Conservation (phyloP, 2,113 vertebrate species). For the Gobio gobio region DNA sequence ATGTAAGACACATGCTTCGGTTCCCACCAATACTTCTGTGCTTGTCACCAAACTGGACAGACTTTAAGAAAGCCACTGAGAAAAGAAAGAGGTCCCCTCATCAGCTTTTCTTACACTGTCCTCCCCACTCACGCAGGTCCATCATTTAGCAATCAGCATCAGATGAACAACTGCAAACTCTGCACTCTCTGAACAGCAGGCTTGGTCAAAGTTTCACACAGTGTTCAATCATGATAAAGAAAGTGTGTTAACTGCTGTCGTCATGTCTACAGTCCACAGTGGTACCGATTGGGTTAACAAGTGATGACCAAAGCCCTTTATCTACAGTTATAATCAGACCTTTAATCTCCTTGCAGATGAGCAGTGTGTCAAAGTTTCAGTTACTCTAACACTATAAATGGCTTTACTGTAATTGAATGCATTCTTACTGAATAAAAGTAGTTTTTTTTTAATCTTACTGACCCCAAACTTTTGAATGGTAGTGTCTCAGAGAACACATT, state of each 20-base stretch:
- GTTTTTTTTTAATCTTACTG: background rate
- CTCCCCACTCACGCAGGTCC: background rate
- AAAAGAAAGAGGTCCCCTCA: slow-evolving; percentile 7
- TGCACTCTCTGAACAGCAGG: slow-evolving; percentile 14
- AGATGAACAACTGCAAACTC: slow-evolving; percentile 19
- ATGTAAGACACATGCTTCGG: background rate
- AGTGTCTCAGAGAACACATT: background rate
- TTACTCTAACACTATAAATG: background rate
- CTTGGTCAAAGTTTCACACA: slow-evolving; percentile 50
- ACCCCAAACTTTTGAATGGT: background rate
- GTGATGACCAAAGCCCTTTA: background rate
- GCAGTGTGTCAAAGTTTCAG: slow-evolving; percentile 13
- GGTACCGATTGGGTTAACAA: background rate
- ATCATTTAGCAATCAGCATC: slow-evolving; percentile 30
- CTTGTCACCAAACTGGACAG: background rate
- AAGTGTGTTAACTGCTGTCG: background rate
- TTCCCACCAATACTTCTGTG: slow-evolving; percentile 7
- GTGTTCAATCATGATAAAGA: slow-evolving; percentile 20
- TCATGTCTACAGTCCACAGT: slow-evolving; percentile 4
- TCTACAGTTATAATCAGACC: slow-evolving; percentile 22
- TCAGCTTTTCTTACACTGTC: slow-evolving; percentile 12
- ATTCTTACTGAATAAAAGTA: background rate
- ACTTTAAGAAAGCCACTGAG: slow-evolving; percentile 21
- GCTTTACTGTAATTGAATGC: background rate
- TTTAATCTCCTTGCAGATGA: slow-evolving; percentile 20